These are phyloP conservation scores for Aphelocoma coerulescens DNA, from an alignment of 2,113 vertebrate genomes.

Conservation along the genomic window DNA sequence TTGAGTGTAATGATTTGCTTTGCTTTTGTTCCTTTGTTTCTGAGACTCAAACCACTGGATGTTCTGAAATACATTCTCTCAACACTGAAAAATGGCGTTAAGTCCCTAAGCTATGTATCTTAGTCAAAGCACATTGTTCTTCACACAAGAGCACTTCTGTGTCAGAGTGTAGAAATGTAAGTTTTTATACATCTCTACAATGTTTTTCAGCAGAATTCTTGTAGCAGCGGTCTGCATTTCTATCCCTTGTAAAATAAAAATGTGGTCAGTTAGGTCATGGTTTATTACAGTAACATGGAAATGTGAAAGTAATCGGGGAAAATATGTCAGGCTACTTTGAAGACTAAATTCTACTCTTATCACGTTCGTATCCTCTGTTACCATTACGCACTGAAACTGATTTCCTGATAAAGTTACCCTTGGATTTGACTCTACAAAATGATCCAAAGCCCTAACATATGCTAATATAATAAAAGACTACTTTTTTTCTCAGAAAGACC, in stretches of 20 bases:
- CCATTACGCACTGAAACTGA: background rate
- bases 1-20: background rate
- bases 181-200: slow-evolving; percentile 12
- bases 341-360: background rate
- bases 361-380: background rate
- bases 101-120: background rate
- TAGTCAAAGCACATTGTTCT: slow-evolving; percentile 29
- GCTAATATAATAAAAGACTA: background rate
- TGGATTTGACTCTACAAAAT: background rate
- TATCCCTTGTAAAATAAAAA: slow-evolving; percentile 39
- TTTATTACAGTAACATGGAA: slow-evolving; percentile 23
- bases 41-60: background rate
- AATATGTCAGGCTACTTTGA: slow-evolving; percentile 23
- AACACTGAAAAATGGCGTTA: background rate
- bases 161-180: slow-evolving; percentile 14
- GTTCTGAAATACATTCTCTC: slow-evolving; percentile 41
- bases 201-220: slow-evolving; percentile 47
- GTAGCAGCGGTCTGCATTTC: slow-evolving; percentile 26
- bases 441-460: background rate
- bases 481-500: background rate
- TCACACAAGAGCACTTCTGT: slow-evolving; percentile 3
- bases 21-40: background rate
- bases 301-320: background rate
- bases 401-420: background rate
- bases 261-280: slow-evolving; percentile 13